These are phyloP conservation scores for Tiphia femorata DNA, from an alignment of 2,888 invertebrate species.

Conservation along the genomic window DNA sequence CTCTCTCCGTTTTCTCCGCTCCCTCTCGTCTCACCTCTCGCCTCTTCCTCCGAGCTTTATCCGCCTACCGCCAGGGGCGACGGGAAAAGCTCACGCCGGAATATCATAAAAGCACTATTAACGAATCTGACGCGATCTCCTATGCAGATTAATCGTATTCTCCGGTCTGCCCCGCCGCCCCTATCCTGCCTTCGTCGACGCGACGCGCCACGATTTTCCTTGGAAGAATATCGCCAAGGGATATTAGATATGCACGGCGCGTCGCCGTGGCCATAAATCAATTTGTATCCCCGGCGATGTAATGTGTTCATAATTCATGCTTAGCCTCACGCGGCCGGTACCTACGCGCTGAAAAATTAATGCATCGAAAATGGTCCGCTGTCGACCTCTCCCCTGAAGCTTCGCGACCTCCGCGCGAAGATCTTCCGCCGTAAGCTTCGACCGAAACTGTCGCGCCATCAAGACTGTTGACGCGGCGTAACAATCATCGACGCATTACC, in stretches of 20 bases:
- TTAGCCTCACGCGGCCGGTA: constrained; percentile 56
- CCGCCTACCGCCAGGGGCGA: constrained; percentile 14
- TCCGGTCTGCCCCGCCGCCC: constrained; percentile 46
- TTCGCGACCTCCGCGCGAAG: background rate
- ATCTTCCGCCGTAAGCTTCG: too few species aligned
- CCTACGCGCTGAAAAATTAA: constrained; percentile 59
- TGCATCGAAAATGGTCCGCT: constrained; percentile 46
- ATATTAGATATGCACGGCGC: constrained; percentile 65
- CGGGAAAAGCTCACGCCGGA: constrained; percentile 24
- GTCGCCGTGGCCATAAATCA: constrained; percentile 65
- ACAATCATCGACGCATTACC: too few species aligned
- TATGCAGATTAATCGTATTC: constrained; percentile 62
- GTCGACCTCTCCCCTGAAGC: background rate
- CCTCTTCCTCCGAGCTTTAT: constrained; percentile 13
- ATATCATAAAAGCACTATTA: constrained; percentile 49
- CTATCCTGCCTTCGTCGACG: constrained; percentile 30
- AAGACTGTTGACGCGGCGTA: too few species aligned
- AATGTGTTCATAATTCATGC: constrained; percentile 68
- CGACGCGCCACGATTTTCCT: too few species aligned
- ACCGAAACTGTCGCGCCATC: too few species aligned
- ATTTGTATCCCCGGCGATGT: constrained; percentile 60
- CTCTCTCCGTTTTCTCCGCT: background rate
- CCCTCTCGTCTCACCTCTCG: background rate
- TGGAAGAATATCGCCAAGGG: constrained; percentile 57
- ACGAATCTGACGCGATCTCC: constrained; percentile 49